Evolutionary conservation across 2,113 vertebrate genomes (phyloP).

Genomic region (Rynchops niger): DNA sequence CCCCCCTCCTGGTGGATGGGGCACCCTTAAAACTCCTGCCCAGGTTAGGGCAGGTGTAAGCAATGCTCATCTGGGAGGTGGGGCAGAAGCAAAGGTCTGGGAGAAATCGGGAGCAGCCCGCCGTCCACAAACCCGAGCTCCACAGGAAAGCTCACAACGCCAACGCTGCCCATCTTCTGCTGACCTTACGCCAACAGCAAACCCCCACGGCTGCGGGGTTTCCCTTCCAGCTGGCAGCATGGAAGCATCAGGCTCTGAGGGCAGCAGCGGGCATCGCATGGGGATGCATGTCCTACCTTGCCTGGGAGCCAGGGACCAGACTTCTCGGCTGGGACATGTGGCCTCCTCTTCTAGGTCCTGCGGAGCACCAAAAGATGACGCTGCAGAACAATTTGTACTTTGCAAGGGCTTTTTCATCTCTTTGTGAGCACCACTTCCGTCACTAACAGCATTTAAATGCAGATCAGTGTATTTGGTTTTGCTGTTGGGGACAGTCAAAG

Average conservation of each 20-base stretch:
- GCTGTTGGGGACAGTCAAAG: not conserved
- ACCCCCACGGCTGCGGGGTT: not conserved
- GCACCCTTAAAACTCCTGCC: not conserved
- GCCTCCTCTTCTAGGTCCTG: not conserved
- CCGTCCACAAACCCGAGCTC: not conserved
- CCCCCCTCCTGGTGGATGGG: too few relatives aligned
- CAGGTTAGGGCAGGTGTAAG: not conserved
- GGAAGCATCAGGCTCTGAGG: not conserved
- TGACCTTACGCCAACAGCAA: not conserved
- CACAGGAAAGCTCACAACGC: not conserved
- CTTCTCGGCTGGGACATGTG: not conserved
- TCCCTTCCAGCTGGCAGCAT: not conserved
- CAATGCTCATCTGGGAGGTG: not conserved
- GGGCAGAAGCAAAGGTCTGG: not conserved
- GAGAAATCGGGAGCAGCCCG: not conserved
- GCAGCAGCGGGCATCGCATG: not conserved
- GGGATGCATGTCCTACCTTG: not conserved
- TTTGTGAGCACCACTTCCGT: not conserved
- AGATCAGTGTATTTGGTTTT: not conserved
- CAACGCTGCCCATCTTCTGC: not conserved
- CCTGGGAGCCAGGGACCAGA: not conserved
- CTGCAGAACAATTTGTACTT: not conserved
- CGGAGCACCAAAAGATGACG: not conserved
- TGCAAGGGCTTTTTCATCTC: not conserved
- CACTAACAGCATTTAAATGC: not conserved